A percentile compares a stretch with the other conserved stretches of the same genome.
phyloP scores from a whole-genome alignment of 64 coral and sea anemone genomes.

The Stylophora pistillata region DNA sequence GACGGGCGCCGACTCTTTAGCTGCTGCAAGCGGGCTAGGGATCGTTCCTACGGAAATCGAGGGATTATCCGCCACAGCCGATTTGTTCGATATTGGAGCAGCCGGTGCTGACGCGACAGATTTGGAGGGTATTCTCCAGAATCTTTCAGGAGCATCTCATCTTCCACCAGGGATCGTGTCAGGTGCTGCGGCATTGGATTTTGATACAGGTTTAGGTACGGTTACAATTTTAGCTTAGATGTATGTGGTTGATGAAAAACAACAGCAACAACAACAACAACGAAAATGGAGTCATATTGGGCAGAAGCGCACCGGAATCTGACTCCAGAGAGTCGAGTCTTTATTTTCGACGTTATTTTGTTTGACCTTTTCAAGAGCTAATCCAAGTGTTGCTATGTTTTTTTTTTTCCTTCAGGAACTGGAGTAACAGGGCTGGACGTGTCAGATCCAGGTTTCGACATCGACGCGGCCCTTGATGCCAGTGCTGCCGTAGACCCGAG shows the following conservation, averaged over 20 bases:
- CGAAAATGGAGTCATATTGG: no score
- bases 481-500: constrained; percentile 69
- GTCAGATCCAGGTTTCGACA: constrained; percentile 74
- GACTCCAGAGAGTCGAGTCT: no score
- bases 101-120: constrained; percentile 41
- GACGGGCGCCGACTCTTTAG: constrained; percentile 37
- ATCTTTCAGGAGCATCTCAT: constrained; percentile 83
- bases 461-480: constrained; percentile 87
- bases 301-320: no score
- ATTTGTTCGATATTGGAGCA: constrained; percentile 62
- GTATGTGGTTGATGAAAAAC: no score
- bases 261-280: no score
- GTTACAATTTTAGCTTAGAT: no score
- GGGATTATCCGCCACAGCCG: constrained; percentile 30
- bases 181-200: constrained; percentile 67
- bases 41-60: constrained; percentile 31
- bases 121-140: constrained; percentile 86
- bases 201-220: constrained; percentile 83
- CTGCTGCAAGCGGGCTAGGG: constrained; percentile 31
- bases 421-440: constrained; percentile 68
- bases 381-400: background rate
- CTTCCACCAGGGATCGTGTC: constrained; percentile 76
- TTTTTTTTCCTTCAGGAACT: background rate
- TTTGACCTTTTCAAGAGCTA: no score
- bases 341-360: no score